Conservation (phyloP, 1,140 invertebrate genomes). For the Teleogryllus occipitalis region DNA sequence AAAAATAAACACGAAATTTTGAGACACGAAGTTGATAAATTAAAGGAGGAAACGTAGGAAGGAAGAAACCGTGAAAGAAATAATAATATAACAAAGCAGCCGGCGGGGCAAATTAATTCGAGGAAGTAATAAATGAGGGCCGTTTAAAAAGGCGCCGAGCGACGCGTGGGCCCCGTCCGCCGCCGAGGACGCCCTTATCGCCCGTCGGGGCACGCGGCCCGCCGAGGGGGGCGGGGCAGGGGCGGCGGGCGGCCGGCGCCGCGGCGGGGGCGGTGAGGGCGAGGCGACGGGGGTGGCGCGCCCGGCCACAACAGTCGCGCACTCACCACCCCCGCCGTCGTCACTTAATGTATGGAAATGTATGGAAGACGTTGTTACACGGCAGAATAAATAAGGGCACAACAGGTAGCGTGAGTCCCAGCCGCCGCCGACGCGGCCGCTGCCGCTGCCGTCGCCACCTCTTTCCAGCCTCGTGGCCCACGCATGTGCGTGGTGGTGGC, state of each 20-base stretch:
- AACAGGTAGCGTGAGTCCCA: not conserved
- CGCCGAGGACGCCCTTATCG: not conserved
- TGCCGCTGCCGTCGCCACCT: not conserved
- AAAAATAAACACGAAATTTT: not conserved
- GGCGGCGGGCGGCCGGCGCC: too few species aligned
- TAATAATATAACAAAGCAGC: not conserved
- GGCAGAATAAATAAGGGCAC: not conserved
- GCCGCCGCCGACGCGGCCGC: too few species aligned
- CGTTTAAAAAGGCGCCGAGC: not conserved
- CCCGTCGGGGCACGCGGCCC: too few species aligned
- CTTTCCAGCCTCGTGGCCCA: not conserved
- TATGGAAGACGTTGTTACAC: not conserved
- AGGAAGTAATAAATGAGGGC: not conserved
- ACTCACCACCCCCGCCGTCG: not conserved
- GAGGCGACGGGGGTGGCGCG: not conserved
- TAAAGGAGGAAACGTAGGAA: not conserved
- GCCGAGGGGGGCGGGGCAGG: not conserved
- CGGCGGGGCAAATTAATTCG: not conserved
- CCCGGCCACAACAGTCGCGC: not conserved
- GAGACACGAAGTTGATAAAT: not conserved
- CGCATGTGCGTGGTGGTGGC: too few species aligned
- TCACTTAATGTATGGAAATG: not conserved
- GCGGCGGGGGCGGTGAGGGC: not conserved
- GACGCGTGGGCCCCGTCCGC: too few species aligned
- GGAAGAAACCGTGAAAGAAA: not conserved